Conservation (phyloP, 2,888 invertebrate genomes). For the Hololepta plana region DNA sequence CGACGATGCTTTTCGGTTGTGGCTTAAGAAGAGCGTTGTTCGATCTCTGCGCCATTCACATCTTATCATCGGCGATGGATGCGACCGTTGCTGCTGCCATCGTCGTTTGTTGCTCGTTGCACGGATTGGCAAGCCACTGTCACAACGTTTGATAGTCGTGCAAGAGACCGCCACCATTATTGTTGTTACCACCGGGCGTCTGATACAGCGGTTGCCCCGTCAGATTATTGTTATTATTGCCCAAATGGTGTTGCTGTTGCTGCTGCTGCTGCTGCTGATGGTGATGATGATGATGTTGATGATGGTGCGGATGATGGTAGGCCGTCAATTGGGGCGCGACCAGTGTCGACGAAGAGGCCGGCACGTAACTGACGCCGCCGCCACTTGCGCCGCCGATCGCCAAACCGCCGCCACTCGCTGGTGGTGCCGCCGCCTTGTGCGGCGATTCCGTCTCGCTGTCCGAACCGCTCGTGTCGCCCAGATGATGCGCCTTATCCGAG, state of each 20-base stretch:
- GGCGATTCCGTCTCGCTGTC: conserved; percentile 24
- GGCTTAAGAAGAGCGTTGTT: too few relatives aligned
- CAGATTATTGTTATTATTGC: too few relatives aligned
- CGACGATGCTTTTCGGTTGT: too few relatives aligned
- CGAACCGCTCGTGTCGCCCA: conserved; percentile 26
- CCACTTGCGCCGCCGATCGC: conserved; percentile 12
- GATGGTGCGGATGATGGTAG: conserved; percentile 22
- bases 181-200: conserved; percentile 21
- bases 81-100: too few relatives aligned
- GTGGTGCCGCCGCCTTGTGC: conserved; percentile 19
- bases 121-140: conserved; percentile 25
- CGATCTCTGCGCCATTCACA: too few relatives aligned
- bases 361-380: conserved; percentile 5
- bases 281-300: too few relatives aligned
- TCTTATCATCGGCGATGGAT: too few relatives aligned
- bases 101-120: too few relatives aligned
- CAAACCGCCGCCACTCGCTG: conserved; percentile 12
- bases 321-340: conserved; percentile 16
- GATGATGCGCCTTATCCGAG: conserved; percentile 22
- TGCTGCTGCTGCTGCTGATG: conserved; percentile 12
- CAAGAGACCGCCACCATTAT: too few relatives aligned
- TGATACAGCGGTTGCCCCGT: conserved; percentile 24
- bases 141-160: conserved; percentile 30
- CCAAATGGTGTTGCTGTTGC: conserved; percentile 5
- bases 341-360: too few relatives aligned